Evolutionary conservation across 2,113 vertebrate genomes (phyloP), one percentile per base, ranked within the genome.

Genomic region (Puffinus mauretanicus): DNA sequence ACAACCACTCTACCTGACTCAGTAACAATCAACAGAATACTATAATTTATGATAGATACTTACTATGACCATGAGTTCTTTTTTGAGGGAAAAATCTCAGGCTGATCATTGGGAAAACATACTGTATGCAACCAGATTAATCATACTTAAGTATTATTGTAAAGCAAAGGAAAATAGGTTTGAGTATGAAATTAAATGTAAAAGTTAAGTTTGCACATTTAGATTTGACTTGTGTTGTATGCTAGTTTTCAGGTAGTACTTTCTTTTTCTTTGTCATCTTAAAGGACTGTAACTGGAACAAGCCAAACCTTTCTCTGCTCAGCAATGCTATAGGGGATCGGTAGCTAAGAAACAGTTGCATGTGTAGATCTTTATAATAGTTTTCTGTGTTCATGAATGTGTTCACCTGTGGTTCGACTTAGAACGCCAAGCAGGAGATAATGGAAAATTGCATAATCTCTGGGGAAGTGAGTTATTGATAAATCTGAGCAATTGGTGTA

Each of bases 251-350:
- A 72, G 29, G 32, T 18, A 64, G 9, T 4, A 16, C 22, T 49
- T 94, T 71, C 1, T 20, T 71, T 42, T 52, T 57, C 16, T 52
- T 75, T 54, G 46, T 51, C 14, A 29, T 1, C 6, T 65, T 72
- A 5, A 16, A 80, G 16, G 14, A 44, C 34, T 29, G 24, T 40
- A 46, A 16, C 29, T 47, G 36, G 30, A 76, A 54, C 10, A 51
- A 86, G 10, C 10, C 16, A 69, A 66, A 49, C 11, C 14, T 36
- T 44, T 27, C 14, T 70, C 65, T 52, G 7, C 11, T 55, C 44
- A 61, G 12, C 0, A 1, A 34, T 38, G 14, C 10, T 64, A 2
- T 22, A n/a, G 16, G 16, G 27, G 13, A 52, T 52, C 1, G 4
- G 40, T 25, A 95, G 13, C 32, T 55, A 72, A 78, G 44, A 72